A percentile compares a stretch with the other conserved stretches of the same genome.
phyloP scores from a whole-genome alignment of 2,113 vertebrate genomes.

The Apteryx owenii region DNA sequence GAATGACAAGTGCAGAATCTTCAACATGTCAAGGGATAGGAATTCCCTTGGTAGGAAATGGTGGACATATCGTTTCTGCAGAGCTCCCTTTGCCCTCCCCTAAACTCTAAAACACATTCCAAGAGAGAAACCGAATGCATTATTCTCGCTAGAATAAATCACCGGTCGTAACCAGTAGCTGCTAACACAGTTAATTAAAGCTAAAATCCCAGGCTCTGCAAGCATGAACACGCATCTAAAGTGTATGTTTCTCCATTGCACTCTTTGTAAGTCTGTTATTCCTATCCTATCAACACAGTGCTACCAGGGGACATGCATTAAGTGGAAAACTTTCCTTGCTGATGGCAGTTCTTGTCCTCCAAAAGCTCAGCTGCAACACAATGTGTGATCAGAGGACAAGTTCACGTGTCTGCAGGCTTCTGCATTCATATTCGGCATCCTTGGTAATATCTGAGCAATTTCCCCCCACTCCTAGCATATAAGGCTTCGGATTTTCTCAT shows the following conservation, averaged over 20 bases:
- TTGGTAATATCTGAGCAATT: neutral
- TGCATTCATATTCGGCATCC: neutral
- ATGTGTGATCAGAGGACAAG: neutral
- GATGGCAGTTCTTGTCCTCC: neutral
- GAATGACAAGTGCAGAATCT: neutral
- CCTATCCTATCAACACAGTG: neutral
- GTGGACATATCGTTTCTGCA: neutral
- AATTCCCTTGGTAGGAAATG: neutral
- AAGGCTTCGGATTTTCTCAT: neutral
- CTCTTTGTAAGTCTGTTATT: neutral
- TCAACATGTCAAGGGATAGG: rapidly evolving
- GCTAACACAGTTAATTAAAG: neutral
- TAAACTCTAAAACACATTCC: neutral
- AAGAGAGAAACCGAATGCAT: neutral
- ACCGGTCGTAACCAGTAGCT: neutral
- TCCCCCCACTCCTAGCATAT: neutral
- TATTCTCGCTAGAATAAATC: neutral
- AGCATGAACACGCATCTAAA: neutral
- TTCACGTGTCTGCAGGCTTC: neutral
- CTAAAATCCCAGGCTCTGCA: neutral
- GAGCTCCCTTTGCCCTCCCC: neutral
- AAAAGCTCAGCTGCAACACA: neutral
- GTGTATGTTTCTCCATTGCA: neutral
- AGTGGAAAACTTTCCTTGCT: neutral
- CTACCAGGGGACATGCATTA: neutral